Conservation (phyloP, 2,113 vertebrate species). For the Seriola rivoliana region DNA sequence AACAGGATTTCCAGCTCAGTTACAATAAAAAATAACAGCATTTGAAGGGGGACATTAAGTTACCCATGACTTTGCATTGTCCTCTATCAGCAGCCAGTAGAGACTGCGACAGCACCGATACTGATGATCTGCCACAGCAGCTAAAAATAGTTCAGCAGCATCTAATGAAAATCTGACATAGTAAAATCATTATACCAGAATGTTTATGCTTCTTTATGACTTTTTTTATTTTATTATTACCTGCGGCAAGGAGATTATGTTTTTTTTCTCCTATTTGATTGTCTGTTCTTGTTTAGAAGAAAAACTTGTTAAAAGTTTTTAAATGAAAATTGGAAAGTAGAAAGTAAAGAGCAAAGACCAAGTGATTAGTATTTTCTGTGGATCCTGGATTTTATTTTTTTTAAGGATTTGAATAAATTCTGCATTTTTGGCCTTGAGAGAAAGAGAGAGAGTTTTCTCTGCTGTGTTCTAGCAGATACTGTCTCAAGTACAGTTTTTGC, state of each 20-base stretch:
- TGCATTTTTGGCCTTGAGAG: background rate
- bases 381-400: background rate
- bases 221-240: background rate
- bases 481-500: background rate
- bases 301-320: background rate
- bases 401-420: background rate
- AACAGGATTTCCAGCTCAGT: background rate
- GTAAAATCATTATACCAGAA: background rate
- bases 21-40: background rate
- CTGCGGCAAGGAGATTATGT: constrained; percentile 28
- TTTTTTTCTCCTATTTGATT: background rate
- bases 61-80: constrained; percentile 40
- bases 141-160: constrained; percentile 24
- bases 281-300: background rate
- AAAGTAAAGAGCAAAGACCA: background rate
- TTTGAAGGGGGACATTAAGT: constrained; percentile 21
- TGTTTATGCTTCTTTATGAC: constrained; percentile 8
- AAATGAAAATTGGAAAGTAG: background rate
- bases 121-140: constrained; percentile 17
- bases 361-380: background rate
- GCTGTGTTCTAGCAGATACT: background rate
- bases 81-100: constrained; percentile 30
- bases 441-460: background rate
- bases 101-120: constrained; percentile 20
- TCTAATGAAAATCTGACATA: constrained; percentile 9